phyloP scores from a whole-genome alignment of 2,113 vertebrate species.

The Pseudorhombus dupliciocellatus region DNA sequence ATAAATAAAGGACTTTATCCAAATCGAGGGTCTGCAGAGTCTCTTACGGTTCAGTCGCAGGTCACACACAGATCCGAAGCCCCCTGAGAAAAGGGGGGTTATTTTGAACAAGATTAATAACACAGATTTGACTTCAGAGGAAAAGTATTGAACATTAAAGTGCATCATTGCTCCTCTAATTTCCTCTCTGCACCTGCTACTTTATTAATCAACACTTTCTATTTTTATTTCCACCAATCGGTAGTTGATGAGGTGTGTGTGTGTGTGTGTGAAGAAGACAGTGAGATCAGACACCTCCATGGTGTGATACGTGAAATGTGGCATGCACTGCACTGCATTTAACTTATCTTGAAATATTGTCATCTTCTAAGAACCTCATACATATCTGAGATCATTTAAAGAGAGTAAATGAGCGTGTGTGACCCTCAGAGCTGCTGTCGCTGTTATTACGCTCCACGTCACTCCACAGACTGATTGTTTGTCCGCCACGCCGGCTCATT shows the following conservation, averaged over 20 bases:
- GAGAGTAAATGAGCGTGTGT: slow-evolving; percentile 13
- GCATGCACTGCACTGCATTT: too few relatives aligned
- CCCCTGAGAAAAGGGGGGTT: too few relatives aligned
- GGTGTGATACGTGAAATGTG: too few relatives aligned
- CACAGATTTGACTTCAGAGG: background rate
- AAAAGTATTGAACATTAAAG: background rate
- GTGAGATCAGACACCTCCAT: slow-evolving; percentile 3
- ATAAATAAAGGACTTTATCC: background rate
- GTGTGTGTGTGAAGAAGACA: background rate
- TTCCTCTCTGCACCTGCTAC: slow-evolving; percentile 16
- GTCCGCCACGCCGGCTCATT: background rate
- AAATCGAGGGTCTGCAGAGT: background rate
- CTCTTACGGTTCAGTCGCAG: background rate
- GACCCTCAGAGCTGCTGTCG: slow-evolving; percentile 29
- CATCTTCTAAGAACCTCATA: slow-evolving; percentile 7
- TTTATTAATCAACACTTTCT: slow-evolving; percentile 38
- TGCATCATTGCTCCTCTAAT: slow-evolving; percentile 21
- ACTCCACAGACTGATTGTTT: slow-evolving; percentile 34
- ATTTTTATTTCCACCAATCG: slow-evolving; percentile 12
- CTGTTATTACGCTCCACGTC: slow-evolving; percentile 30
- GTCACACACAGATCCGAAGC: background rate
- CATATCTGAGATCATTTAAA: background rate
- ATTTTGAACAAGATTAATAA: too few relatives aligned
- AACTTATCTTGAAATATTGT: too few relatives aligned
- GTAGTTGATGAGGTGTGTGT: slow-evolving; percentile 6